A percentile compares a stretch with the other conserved stretches of the same genome.
These are phyloP conservation scores for Kryptolebias ocellatus DNA, from an alignment of 2,797 vertebrate genomes.

Conservation along the genomic window DNA sequence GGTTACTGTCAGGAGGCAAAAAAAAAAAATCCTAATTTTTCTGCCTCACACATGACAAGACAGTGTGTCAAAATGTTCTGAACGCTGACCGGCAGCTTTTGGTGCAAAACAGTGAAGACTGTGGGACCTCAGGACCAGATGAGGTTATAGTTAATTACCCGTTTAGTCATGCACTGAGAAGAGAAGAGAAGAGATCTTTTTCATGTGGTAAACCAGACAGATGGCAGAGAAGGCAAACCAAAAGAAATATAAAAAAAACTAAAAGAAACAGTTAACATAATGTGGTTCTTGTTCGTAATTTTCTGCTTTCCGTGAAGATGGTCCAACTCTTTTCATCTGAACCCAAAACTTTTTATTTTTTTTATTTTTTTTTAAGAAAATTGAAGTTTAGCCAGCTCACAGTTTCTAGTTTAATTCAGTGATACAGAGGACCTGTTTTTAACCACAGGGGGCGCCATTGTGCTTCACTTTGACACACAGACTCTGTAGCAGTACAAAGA, in stretches of 20 bases:
- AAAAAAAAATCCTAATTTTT: constrained; percentile 45
- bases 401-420: constrained; percentile 14
- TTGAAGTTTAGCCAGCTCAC: constrained; percentile 5
- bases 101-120: constrained; percentile 15
- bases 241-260: constrained; percentile 22
- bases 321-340: constrained; percentile 13
- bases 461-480: background rate
- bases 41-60: constrained; percentile 43
- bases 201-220: constrained; percentile 46
- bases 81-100: constrained; percentile 16
- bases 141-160: constrained; percentile 17
- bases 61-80: constrained; percentile 16
- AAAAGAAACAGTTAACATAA: constrained; percentile 13
- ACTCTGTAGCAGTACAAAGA: background rate
- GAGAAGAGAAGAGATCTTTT: constrained; percentile 20
- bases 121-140: constrained; percentile 25
- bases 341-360: background rate
- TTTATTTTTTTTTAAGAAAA: background rate
- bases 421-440: constrained; percentile 10
- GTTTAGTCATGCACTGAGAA: constrained; percentile 13
- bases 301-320: constrained; percentile 12
- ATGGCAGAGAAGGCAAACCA: constrained; percentile 41
- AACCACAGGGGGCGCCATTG: constrained; percentile 66
- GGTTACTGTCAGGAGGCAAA: constrained; percentile 20
- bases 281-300: constrained; percentile 43